Base-by-base conservation (phyloP, 53 echinoderm and acorn worm species). In the Paracentrotus lividus region DNA sequence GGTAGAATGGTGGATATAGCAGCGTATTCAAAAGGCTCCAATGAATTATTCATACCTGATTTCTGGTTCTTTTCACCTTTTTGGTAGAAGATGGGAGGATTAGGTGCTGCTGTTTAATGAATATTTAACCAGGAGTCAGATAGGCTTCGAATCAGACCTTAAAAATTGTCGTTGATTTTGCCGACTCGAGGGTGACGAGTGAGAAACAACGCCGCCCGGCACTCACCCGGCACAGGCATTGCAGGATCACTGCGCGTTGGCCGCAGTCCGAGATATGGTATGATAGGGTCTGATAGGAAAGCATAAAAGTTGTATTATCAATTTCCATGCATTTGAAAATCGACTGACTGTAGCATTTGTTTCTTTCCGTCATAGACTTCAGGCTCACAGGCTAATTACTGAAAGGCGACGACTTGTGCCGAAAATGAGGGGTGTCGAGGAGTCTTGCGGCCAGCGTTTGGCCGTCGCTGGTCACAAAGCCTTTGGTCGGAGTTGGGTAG, bases 31-130 rank as follows among this genome's bases (percentile, higher is more conserved):
- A 4, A 15, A 26, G 8, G 6, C 81, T 81, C 20, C 47, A n/a
- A 86, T 86, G 86, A 86, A 86, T 86, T 55, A 86, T 86, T 86
- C 55, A 86, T 23, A 45, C 86, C 56, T 36, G 10, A 34, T 54
- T 56, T 56, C 24, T 86, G 86, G 55, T 56, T 86, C 33, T 5
- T 86, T 86, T 86, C 55, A 8, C 13, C 38, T 36, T 56, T 55
- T 54, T 34, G 14, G 56, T 86, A 56, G 24, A 14, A 47, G 86
- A 81, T 45, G 81, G 44, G 18, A 38, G 86, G 86, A 86, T 86
- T 86, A 86, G 20, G 86, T 56, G 53, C 54, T 21, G 56, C 16
- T 86, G 56, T 86, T 86, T 86, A 86, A 86, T 86, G 86, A 86
- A 86, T 86, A 86, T 33, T 86, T 86, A 53, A 9, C 54, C 33